Evolutionary conservation across 2,888 invertebrate species (phyloP), one percentile per base, ranked within the genome.

Genomic region (Trichopria drosophilae): DNA sequence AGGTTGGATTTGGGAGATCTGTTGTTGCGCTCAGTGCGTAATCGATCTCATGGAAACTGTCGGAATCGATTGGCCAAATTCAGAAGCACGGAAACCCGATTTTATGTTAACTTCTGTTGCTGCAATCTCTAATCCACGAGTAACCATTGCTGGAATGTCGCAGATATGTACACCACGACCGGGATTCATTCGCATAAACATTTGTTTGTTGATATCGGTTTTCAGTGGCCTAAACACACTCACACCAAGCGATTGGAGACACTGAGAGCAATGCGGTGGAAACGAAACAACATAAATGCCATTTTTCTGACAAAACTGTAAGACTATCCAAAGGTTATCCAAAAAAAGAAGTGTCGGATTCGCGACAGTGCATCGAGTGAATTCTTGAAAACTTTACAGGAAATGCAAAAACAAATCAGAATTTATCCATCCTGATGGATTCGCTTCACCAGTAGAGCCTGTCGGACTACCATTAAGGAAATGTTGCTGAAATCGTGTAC

Each of bases 171-270:
- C 60, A 18, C 69, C 59, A 56, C 66, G 67, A 4, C 76, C 76
- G 6, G 73, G 75, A 61, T 77, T 61, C 50, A 58, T 51, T 53
- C 73, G 51, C 58, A 73, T 51, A 69, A 71, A 74, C 10, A 62
- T 59, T 22, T 68, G 67, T 20, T 62, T 58, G 51, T 64, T 62
- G 47, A 67, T 66, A 52, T 50, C 59, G 18, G 55, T 57, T 47
- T 77, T 76, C 34, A 76, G 69, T 18, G 73, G 75, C 6, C 69
- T 69, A 58, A 66, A 71, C 3, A 76, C 62, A 20, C 69, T 65
- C 7, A 72, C 65, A 58, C 77, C 73, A 10, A 76, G 60, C 9
- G 75, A 76, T 63, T 77, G 77, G 36, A 77, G 45, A 56, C 73
- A 73, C 43, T 70, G 73, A 6, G 72, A 65, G 44, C 71, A 69